Base-by-base conservation (phyloP, 2,888 invertebrate genomes). In the Thecocarcelia acutangulata region DNA sequence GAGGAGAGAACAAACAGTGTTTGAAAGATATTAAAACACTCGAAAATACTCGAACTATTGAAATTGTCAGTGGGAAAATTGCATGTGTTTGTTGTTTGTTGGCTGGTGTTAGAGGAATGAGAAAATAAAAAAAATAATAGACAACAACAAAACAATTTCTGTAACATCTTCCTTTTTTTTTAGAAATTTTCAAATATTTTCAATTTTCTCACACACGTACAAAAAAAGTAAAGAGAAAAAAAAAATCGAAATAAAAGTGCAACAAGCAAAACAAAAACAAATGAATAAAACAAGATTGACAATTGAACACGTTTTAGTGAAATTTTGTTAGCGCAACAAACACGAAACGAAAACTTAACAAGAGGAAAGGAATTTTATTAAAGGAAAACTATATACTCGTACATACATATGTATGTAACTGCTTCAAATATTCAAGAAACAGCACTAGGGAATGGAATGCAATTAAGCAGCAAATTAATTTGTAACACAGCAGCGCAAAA, bases 231-330 rank as follows among this genome's bases (percentile, higher is more conserved):
- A n/a, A n/a, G n/a, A n/a, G n/a, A n/a, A n/a, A n/a, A n/a, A n/a
- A n/a, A n/a, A n/a, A n/a, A n/a, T n/a, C n/a, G n/a, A n/a, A n/a
- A n/a, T n/a, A n/a, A 37, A 76, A 76, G 52, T 68, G 68, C 24
- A 44, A 44, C 64, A 72, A 58, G 40, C 3, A 48, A 44, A 68
- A 52, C 46, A 33, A 56, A 77, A 52, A 9, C 11, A 15, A 68
- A 17, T 52, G 69, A 77, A 28, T 13, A 19, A 33, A 5, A 11
- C 8, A 44, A 68, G 40, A 77, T 77, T 74, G 70, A 82, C 74
- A 82, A 78, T 78, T 74, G 61, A 74, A 78, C 78, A 82, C 82
- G 82, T 82, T 82, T 78, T 66, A 66, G 74, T 75, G 74, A 70
- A 78, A 33, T 63, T 81, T 56, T 48, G 21, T 58, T 48, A 21